These are phyloP conservation scores for Hylia prasina DNA, from an alignment of 2,113 vertebrate genomes.

Conservation along the genomic window DNA sequence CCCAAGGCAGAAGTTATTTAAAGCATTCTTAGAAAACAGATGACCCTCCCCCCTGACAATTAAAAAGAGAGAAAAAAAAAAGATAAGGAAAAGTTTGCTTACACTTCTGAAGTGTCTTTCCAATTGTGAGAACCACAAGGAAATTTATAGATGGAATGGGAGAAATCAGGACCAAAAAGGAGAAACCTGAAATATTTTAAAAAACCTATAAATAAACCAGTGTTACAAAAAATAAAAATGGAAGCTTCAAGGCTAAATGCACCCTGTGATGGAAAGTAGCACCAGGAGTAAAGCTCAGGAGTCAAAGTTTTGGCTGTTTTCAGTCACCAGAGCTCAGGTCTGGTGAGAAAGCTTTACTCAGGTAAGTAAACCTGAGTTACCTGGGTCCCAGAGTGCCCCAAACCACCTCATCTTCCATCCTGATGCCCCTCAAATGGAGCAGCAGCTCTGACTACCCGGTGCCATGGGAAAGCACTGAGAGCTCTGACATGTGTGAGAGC, in stretches of 20 bases:
- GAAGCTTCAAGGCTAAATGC: background rate
- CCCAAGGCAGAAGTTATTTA: constrained; percentile 21
- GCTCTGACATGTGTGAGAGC: background rate
- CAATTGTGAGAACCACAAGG: background rate
- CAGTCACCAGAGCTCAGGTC: background rate
- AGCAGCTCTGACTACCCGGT: background rate
- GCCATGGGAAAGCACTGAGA: background rate
- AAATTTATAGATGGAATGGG: background rate
- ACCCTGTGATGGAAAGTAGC: background rate
- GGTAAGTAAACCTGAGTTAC: background rate
- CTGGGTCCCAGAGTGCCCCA: background rate
- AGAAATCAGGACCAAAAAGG: background rate
- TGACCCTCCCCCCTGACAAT: background rate
- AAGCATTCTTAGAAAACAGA: constrained; percentile 38
- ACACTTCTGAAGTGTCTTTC: background rate
- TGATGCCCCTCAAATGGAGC: background rate
- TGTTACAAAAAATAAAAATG: background rate
- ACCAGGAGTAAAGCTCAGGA: background rate
- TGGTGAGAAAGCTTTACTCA: background rate
- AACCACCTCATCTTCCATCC: background rate
- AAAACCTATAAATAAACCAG: background rate
- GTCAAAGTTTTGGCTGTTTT: background rate
- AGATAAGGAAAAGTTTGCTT: constrained; percentile 26
- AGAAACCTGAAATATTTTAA: background rate
- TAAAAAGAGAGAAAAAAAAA: background rate